Percentiles rank a stretch among this genome's conserved stretches.
phyloP scores from a whole-genome alignment of 2,797 vertebrate genomes.

The Semotilus atromaculatus region DNA sequence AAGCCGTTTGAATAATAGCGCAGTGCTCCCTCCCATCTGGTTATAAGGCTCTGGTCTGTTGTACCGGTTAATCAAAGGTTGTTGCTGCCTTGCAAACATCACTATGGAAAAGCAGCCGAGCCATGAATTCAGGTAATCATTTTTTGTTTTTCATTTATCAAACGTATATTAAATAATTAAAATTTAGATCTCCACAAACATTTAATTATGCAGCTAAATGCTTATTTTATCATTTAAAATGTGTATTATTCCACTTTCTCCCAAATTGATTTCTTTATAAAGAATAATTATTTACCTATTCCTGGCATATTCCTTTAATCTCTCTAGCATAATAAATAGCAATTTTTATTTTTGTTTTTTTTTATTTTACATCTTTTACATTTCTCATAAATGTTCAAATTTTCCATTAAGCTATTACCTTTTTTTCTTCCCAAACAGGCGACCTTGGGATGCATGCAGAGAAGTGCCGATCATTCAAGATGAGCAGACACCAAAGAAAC shows the following conservation, averaged over 20 bases:
- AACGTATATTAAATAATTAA: background rate
- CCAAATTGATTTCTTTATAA: background rate
- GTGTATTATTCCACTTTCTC: background rate
- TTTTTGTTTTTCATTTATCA: background rate
- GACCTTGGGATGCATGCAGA: slow-evolving; percentile 43
- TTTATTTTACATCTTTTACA: background rate
- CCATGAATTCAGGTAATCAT: background rate
- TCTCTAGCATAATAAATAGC: background rate
- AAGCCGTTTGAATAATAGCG: background rate
- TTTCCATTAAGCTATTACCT: background rate
- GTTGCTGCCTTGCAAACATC: background rate
- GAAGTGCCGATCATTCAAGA: slow-evolving; percentile 48
- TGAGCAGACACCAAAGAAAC: slow-evolving; percentile 44
- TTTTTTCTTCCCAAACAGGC: background rate
- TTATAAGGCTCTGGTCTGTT: background rate
- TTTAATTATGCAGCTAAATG: background rate
- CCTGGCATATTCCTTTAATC: background rate
- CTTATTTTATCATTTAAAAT: background rate
- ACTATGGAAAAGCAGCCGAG: background rate
- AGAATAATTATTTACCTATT: background rate
- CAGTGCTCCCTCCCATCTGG: background rate
- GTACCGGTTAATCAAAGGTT: background rate
- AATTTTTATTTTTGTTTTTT: too few relatives aligned
- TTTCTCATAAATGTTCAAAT: too few relatives aligned
- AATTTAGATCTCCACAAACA: background rate